Evolutionary conservation across 2,888 invertebrate species (phyloP), one percentile per base, ranked within the genome.

Genomic region (Emmelina monodactyla): DNA sequence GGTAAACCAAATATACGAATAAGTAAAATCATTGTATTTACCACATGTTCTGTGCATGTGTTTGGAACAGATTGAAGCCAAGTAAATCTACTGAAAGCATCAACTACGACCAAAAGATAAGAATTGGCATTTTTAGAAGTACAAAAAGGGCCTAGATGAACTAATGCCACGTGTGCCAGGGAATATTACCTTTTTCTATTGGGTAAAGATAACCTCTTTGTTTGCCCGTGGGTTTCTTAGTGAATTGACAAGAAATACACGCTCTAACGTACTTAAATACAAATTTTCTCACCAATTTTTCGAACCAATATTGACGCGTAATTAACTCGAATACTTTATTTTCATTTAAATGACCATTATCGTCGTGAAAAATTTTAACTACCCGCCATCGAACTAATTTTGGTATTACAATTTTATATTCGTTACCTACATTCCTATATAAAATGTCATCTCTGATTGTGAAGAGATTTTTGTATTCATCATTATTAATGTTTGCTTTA

Each of bases 121-220:
- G 25, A 32, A 16, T 44, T 44, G 3, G 38, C 38, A 13, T 30
- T 15, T 11, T 22, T 34, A 19, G 37, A 37, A n/a, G 22, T 16
- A 28, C 37, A 37, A 35, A 45, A 43, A 4, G 45, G 42, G 1
- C 45, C 43, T n/a, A 45, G 28, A 14, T 45, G 41, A 16, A 31
- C 31, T 5, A 35, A 16, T 32, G 32, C 11, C 14, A 10, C 5
- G 41, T 40, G 9, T 37, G 31, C 9, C 37, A 46, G 1, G 45
- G 45, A 14, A 37, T n/a, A 16, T 30, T 22, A 2, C 35, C 41
- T 22, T 40, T 46, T 3, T 28, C 34, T 7, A 45, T 43, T 6
- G 43, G 40, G 30, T 42, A 25, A 14, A 41, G 16, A 3, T 28
- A 22, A 13, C 45, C 43, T 2, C 32, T 11, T 22, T 38, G 36